Conservation (phyloP, 2,113 vertebrate species). For the Neogale vison region DNA sequence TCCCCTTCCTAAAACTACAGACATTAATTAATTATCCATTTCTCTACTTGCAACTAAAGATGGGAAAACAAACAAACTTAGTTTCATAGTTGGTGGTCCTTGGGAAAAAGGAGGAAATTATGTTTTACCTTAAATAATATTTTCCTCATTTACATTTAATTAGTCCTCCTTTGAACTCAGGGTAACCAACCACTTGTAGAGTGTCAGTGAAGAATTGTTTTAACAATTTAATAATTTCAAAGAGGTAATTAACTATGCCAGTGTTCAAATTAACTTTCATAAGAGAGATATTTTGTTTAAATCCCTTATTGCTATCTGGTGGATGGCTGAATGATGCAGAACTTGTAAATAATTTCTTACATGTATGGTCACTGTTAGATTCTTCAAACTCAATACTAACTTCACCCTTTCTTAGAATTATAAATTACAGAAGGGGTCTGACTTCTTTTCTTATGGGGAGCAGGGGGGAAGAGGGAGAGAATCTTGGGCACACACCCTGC, state of each 20-base stretch:
- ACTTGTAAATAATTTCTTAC: conserved; percentile 53
- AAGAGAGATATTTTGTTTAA: conserved; percentile 58
- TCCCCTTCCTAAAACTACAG: neutral
- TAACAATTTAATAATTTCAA: conserved; percentile 68
- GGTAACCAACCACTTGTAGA: neutral
- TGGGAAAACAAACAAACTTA: neutral
- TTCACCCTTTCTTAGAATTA: conserved; percentile 62
- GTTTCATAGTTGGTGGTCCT: conserved; percentile 48
- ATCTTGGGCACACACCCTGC: neutral
- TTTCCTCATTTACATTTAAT: neutral
- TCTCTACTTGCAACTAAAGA: conserved; percentile 56
- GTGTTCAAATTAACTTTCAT: conserved; percentile 74
- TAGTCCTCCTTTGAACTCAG: neutral
- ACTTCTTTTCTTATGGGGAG: neutral
- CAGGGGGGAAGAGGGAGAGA: neutral
- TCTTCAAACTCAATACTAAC: neutral
- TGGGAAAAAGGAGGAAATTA: neutral
- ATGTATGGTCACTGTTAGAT: neutral
- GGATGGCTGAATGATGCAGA: neutral
- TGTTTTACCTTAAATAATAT: neutral
- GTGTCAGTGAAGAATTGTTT: neutral
- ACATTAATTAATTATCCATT: conserved; percentile 54
- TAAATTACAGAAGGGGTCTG: conserved; percentile 61
- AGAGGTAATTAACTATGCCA: conserved; percentile 72
- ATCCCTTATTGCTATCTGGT: conserved; percentile 51